Evolutionary conservation across 1,140 invertebrate genomes (phyloP).

Genomic region (Sinella curviseta): DNA sequence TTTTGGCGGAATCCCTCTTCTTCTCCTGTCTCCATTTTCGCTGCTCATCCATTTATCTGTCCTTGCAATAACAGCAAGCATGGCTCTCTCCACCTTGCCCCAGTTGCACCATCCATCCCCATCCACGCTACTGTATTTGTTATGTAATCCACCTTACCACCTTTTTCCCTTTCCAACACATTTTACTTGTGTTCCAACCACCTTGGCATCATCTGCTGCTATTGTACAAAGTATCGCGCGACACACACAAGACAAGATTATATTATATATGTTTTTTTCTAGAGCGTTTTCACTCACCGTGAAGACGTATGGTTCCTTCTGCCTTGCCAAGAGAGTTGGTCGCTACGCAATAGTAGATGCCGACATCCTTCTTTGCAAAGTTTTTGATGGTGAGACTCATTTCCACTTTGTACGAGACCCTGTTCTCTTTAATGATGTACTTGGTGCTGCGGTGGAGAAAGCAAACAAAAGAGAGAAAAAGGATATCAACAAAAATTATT

Average conservation of each 20-base stretch:
- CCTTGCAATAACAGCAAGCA: not conserved
- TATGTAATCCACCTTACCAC: not conserved
- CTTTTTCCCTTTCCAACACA: not conserved
- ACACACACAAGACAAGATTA: too few species aligned
- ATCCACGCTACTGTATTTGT: too few species aligned
- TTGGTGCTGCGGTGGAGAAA: conserved; percentile 65
- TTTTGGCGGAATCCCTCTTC: too few species aligned
- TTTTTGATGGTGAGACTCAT: conserved; percentile 79
- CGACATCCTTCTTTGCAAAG: conserved; percentile 76
- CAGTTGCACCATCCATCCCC: not conserved
- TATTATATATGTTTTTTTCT: not conserved
- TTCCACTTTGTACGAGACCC: conserved; percentile 74
- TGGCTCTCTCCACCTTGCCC: not conserved
- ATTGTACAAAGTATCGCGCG: too few species aligned
- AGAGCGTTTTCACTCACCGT: conserved; percentile 66
- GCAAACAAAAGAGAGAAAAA: not conserved
- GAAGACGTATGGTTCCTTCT: conserved; percentile 78
- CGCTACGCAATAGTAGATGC: conserved; percentile 82
- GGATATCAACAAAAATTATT: not conserved
- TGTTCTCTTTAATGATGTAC: conserved; percentile 76
- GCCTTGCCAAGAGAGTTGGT: conserved; percentile 84
- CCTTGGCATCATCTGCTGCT: not conserved
- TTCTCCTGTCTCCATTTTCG: too few species aligned
- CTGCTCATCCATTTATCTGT: too few species aligned
- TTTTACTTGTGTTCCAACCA: not conserved